Conservation (phyloP, 2,797 vertebrate species). For the Melanotaenia trifasciata region DNA sequence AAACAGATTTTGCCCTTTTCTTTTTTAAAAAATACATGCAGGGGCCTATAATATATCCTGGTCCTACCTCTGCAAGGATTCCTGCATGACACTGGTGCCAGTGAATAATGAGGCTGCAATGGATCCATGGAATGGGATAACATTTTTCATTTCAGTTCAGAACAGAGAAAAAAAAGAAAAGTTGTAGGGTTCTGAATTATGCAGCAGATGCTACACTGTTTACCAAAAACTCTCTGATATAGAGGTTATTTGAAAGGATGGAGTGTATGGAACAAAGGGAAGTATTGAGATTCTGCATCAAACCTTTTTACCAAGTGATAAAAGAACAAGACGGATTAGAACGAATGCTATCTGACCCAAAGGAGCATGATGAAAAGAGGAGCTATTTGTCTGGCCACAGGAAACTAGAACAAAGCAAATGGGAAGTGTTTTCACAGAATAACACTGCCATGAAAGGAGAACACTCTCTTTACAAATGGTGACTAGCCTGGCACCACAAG, state of each 20-base stretch:
- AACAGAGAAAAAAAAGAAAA: slow-evolving; percentile 35
- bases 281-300: slow-evolving; percentile 24
- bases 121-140: slow-evolving; percentile 57
- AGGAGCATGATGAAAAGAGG: slow-evolving; percentile 14
- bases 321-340: slow-evolving; percentile 22
- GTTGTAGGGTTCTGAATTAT: slow-evolving; percentile 60
- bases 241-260: slow-evolving; percentile 51
- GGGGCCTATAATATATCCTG: slow-evolving; percentile 55
- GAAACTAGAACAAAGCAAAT: slow-evolving; percentile 40
- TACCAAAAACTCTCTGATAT: slow-evolving; percentile 52
- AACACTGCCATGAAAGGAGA: slow-evolving; percentile 42
- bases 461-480: slow-evolving; percentile 43
- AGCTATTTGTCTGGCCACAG: slow-evolving; percentile 28
- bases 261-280: slow-evolving; percentile 31
- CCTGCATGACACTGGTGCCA: slow-evolving; percentile 49
- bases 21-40: slow-evolving; percentile 23
- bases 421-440: slow-evolving; percentile 37
- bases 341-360: slow-evolving; percentile 5
- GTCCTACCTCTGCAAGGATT: slow-evolving; percentile 42
- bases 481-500: slow-evolving; percentile 18
- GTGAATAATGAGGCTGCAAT: slow-evolving; percentile 68
- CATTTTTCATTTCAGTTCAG: slow-evolving; percentile 64
- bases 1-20: slow-evolving; percentile 17
- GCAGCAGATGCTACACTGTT: slow-evolving; percentile 56
- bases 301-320: slow-evolving; percentile 28